phyloP scores from a whole-genome alignment of 2,888 invertebrate species.

The Aromia moschata region DNA sequence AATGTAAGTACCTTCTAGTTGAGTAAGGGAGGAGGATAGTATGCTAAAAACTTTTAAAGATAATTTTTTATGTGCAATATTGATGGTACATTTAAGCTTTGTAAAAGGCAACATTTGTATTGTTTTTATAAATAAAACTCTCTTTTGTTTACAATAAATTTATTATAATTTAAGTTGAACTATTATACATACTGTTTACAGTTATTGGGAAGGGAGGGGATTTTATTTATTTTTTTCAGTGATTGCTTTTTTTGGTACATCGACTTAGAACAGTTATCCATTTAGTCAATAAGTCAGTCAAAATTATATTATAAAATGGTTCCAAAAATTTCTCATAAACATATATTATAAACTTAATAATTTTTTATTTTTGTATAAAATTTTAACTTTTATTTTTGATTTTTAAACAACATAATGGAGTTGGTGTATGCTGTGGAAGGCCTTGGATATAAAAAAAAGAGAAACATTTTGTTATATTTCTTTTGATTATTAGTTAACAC shows the following conservation, averaged over 20 bases:
- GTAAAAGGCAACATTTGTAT: conserved; percentile 8
- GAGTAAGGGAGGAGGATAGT: too few relatives aligned
- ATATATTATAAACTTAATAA: conserved; percentile 52
- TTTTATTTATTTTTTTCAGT: conserved; percentile 54
- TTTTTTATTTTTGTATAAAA: conserved; percentile 54
- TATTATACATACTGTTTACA: conserved; percentile 56
- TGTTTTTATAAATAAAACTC: conserved; percentile 24
- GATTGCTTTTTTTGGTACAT: conserved; percentile 56
- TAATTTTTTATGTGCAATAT: conserved; percentile 18
- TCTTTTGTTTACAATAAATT: conserved; percentile 30
- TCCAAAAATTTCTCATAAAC: conserved; percentile 50
- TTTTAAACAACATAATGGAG: conserved; percentile 42
- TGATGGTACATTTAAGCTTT: conserved; percentile 10
- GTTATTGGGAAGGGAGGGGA: conserved; percentile 49
- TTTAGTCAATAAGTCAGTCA: conserved; percentile 35
- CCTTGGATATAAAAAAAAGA: conserved; percentile 9
- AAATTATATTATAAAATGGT: conserved; percentile 45
- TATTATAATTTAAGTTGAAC: conserved; percentile 46
- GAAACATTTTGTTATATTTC: conserved; percentile 19
- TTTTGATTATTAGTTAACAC: conserved; percentile 15
- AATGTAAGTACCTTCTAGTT: too few relatives aligned
- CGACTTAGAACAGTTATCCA: conserved; percentile 43
- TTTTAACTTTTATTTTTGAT: conserved; percentile 49
- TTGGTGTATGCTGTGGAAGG: conserved; percentile 24
- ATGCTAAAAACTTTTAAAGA: neutral